These are phyloP conservation scores for Coptodon bakossiorum DNA, from an alignment of 2,113 vertebrate species.

Conservation along the genomic window DNA sequence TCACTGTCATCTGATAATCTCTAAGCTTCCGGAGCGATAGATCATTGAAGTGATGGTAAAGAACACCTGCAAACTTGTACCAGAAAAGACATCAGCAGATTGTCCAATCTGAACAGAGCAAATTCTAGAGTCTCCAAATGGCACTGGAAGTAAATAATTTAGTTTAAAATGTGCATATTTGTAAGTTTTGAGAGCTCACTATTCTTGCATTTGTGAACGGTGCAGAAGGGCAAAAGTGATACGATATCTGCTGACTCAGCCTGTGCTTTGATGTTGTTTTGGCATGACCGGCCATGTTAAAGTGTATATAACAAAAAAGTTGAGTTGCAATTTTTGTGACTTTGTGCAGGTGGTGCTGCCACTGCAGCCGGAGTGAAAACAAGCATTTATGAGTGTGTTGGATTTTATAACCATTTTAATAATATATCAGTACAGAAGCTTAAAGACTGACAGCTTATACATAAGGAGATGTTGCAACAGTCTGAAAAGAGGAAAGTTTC, in stretches of 20 bases:
- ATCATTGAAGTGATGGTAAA: neutral
- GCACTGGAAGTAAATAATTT: neutral
- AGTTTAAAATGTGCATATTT: neutral
- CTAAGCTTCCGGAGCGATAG: neutral
- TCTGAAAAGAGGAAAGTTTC: neutral
- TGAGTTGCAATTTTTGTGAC: neutral
- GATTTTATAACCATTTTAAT: neutral
- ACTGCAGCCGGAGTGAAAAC: neutral
- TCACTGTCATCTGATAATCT: neutral
- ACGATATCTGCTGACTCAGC: neutral
- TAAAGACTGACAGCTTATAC: neutral
- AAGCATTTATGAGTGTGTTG: neutral
- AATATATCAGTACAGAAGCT: neutral
- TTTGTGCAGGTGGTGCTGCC: neutral
- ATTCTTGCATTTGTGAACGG: neutral
- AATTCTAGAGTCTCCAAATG: neutral
- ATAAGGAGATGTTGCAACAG: neutral
- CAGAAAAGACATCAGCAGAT: neutral
- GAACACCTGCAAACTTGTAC: neutral
- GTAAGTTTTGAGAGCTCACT: neutral
- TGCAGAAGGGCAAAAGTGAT: neutral
- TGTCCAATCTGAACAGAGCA: neutral
- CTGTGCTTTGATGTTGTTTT: neutral
- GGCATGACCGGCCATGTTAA: neutral
- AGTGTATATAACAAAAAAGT: neutral